Conservation (phyloP, 1,140 invertebrate species). For the Piezodorus guildinii region DNA sequence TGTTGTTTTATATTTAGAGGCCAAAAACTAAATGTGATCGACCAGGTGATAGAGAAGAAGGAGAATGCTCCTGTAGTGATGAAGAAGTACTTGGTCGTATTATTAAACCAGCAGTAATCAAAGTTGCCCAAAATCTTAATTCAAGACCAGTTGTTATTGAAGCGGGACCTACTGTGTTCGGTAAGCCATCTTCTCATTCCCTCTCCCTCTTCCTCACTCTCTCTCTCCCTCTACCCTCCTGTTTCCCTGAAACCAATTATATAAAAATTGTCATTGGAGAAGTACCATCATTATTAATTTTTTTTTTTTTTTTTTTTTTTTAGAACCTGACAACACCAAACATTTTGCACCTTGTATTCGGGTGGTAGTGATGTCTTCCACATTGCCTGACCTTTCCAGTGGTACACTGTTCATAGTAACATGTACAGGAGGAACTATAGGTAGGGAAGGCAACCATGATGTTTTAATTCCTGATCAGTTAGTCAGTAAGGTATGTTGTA, state of each 20-base stretch:
- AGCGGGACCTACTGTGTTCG: not conserved
- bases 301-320: not conserved
- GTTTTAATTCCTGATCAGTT: conserved; percentile 66
- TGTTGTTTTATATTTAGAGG: not conserved
- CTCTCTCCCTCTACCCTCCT: too few species aligned
- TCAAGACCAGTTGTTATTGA: conserved; percentile 7
- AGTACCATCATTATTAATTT: too few species aligned
- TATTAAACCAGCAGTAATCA: not conserved
- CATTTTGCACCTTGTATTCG: conserved; percentile 61
- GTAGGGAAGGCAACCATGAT: conserved; percentile 63
- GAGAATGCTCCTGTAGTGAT: conserved; percentile 13
- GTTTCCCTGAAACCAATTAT: too few species aligned
- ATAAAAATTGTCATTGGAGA: too few species aligned
- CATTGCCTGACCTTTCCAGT: conserved; percentile 49
- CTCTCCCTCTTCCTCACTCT: too few species aligned
- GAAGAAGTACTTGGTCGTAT: not conserved
- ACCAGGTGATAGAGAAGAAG: conserved; percentile 6
- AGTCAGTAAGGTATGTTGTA: conserved; percentile 55
- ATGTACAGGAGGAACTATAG: conserved; percentile 71
- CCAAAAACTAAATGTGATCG: too few species aligned
- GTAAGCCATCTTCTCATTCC: not conserved
- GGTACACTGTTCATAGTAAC: conserved; percentile 76
- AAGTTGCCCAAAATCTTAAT: not conserved
- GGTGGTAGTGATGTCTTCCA: conserved; percentile 69
- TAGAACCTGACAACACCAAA: conserved; percentile 4